Percentiles rank a stretch among this genome's conserved stretches.
phyloP scores from a whole-genome alignment of 2,113 vertebrate species.

The Hippocampus zosterae region DNA sequence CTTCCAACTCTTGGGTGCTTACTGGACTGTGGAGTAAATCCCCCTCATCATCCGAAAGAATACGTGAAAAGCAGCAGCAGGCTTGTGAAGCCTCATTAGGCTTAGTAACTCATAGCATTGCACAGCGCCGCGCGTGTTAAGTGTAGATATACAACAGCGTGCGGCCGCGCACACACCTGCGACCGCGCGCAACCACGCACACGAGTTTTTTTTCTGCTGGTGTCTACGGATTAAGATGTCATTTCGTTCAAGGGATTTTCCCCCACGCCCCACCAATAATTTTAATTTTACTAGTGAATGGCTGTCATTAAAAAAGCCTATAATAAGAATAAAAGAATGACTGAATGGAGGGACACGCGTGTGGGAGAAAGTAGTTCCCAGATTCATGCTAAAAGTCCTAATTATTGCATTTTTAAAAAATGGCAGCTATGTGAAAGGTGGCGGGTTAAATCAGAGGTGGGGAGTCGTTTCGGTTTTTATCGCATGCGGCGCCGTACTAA shows the following conservation, averaged over 20 bases:
- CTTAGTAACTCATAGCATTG: constrained; percentile 57
- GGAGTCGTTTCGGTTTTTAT: not conserved
- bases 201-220: constrained; percentile 58
- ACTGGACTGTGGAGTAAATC: constrained; percentile 60
- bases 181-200: not conserved
- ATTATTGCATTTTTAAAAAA: constrained; percentile 1
- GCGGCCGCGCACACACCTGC: not conserved
- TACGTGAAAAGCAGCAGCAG: constrained; percentile 57
- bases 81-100: constrained; percentile 62
- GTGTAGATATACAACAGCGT: constrained; percentile 16
- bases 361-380: constrained; percentile 22
- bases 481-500: not conserved
- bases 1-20: constrained; percentile 22
- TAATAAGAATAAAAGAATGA: constrained; percentile 27
- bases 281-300: constrained; percentile 67
- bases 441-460: not conserved
- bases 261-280: constrained; percentile 45
- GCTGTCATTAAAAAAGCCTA: constrained; percentile 54
- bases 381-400: constrained; percentile 1
- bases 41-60: constrained; percentile 58
- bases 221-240: constrained; percentile 68
- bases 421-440: not conserved
- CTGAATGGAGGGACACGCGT: constrained; percentile 55
- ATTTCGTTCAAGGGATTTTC: constrained; percentile 68
- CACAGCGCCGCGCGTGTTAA: constrained; percentile 2